Evolutionary conservation across 2,797 vertebrate genomes (phyloP).

Genomic region (Peromyscus aztecus): DNA sequence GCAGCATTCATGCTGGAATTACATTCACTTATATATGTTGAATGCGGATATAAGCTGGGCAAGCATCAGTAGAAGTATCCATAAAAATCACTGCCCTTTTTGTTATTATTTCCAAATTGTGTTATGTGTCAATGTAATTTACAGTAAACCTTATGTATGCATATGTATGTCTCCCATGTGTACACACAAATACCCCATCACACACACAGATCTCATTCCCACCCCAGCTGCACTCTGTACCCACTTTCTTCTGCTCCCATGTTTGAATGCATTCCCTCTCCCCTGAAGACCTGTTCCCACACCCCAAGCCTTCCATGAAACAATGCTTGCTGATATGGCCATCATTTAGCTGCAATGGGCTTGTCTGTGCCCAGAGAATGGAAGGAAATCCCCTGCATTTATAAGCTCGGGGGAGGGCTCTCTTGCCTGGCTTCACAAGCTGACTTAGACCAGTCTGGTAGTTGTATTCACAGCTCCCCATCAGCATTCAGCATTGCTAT

Average conservation of each 20-base stretch:
- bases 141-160: not conserved
- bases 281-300: constrained; percentile 79
- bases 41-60: not conserved
- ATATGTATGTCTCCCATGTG: no score
- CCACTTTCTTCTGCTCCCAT: not conserved
- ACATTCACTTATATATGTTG: not conserved
- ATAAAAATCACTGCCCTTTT: not conserved
- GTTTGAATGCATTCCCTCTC: not conserved
- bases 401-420: not conserved
- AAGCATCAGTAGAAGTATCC: not conserved
- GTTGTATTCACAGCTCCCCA: not conserved
- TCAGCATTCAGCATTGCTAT: not conserved
- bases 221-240: not conserved
- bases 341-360: constrained; percentile 29
- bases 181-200: no score
- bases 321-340: constrained; percentile 80
- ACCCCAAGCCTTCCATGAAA: constrained; percentile 74
- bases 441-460: not conserved
- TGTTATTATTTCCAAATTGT: not conserved
- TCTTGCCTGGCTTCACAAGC: not conserved
- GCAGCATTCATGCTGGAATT: not conserved
- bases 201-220: not conserved
- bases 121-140: not conserved
- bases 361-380: constrained; percentile 78
- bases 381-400: constrained; percentile 82